Conservation (phyloP, 2,797 vertebrate species). For the Hyperoplus lanceolatus region DNA sequence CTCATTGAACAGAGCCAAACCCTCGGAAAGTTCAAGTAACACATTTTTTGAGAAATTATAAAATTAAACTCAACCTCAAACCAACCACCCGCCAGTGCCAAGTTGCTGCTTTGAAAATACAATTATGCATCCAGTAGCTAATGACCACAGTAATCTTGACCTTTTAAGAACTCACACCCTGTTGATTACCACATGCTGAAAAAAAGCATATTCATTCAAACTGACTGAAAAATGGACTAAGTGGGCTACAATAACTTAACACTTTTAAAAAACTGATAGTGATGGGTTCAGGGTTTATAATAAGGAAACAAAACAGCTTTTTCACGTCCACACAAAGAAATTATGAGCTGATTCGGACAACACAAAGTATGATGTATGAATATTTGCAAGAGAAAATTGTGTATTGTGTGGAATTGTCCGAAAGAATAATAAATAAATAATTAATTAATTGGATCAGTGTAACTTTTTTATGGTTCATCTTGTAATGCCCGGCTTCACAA, state of each 20-base stretch:
- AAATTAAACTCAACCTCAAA: not conserved
- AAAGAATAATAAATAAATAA: too few relatives aligned
- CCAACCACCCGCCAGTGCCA: not conserved
- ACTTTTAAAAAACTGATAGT: conserved; percentile 8
- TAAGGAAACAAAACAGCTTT: not conserved
- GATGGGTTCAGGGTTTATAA: not conserved
- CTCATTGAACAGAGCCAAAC: too few relatives aligned
- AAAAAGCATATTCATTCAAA: conserved; percentile 23
- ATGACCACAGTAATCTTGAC: conserved; percentile 34
- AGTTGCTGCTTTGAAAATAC: conserved; percentile 17
- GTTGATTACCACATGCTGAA: conserved; percentile 8
- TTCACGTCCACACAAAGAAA: not conserved
- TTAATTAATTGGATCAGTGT: not conserved
- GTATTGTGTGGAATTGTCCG: too few relatives aligned
- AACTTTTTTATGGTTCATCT: not conserved
- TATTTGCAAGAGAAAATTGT: too few relatives aligned
- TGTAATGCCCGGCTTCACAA: not conserved
- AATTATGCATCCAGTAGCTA: conserved; percentile 17
- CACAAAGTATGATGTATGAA: too few relatives aligned
- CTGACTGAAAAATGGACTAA: conserved; percentile 6
- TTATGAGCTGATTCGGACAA: not conserved
- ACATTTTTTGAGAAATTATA: not conserved
- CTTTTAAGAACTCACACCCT: conserved; percentile 32
- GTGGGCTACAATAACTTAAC: conserved; percentile 12
- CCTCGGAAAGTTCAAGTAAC: not conserved